Conservation (phyloP, 2,113 vertebrate species). For the Ictalurus punctatus region DNA sequence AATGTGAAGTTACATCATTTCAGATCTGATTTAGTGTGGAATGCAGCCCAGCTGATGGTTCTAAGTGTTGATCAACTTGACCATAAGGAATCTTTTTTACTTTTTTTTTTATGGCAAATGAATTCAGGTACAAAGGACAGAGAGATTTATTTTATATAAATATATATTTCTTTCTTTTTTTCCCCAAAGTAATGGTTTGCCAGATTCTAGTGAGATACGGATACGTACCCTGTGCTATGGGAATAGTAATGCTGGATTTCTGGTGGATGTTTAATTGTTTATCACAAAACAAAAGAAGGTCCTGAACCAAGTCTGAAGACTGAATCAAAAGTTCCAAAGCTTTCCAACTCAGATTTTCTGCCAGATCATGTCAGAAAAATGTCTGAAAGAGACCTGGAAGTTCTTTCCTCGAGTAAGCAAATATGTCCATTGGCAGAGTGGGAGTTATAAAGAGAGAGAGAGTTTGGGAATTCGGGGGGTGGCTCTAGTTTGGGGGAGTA, state of each 20-base stretch:
- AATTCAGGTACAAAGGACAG: neutral
- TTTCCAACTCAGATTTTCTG: constrained; percentile 18
- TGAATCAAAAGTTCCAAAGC: neutral
- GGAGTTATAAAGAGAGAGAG: constrained; percentile 38
- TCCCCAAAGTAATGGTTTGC: neutral
- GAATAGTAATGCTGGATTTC: neutral
- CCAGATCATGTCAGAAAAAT: constrained; percentile 35
- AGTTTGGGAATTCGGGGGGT: constrained; percentile 33
- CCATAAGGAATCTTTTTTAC: neutral
- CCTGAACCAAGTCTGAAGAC: neutral
- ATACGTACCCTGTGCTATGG: no score
- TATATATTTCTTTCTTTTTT: no score
- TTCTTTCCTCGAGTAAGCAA: constrained; percentile 3
- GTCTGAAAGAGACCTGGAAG: constrained; percentile 11
- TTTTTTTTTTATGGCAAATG: neutral
- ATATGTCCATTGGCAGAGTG: constrained; percentile 17
- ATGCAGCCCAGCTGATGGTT: neutral
- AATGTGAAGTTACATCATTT: neutral
- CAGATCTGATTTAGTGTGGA: neutral
- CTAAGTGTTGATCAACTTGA: neutral
- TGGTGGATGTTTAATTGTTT: neutral
- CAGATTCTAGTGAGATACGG: neutral
- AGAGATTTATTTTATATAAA: no score
- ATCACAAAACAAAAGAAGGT: neutral
- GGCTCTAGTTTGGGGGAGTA: constrained; percentile 47